Evolutionary conservation across 1,140 invertebrate genomes (phyloP).

Genomic region (Steinernema khuongi): DNA sequence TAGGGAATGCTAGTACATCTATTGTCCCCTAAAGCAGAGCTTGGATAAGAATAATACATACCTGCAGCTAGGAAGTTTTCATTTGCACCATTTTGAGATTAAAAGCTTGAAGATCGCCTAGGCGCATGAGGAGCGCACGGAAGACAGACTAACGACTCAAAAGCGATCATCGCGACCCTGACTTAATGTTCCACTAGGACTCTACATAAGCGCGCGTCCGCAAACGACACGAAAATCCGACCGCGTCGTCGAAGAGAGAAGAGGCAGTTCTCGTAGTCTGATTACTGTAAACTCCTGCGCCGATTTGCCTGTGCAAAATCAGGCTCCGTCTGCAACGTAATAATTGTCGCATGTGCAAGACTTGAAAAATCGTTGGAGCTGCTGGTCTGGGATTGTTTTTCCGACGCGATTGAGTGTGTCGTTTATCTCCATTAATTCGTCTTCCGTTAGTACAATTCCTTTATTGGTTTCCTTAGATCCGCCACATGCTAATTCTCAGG

Average conservation of each 20-base stretch:
- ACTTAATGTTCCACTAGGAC: neutral
- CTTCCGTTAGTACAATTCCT: too few relatives aligned
- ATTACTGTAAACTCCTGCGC: constrained; percentile 30
- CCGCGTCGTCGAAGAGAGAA: neutral
- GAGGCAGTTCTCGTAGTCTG: constrained; percentile 27
- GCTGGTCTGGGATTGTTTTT: too few relatives aligned
- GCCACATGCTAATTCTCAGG: too few relatives aligned
- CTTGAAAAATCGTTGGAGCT: too few relatives aligned
- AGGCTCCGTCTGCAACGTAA: too few relatives aligned
- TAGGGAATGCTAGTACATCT: too few relatives aligned
- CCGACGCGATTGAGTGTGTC: too few relatives aligned
- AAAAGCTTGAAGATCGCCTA: neutral
- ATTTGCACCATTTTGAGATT: neutral
- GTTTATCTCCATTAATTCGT: too few relatives aligned
- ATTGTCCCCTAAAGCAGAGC: too few relatives aligned
- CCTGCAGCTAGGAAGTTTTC: neutral
- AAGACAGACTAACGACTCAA: neutral
- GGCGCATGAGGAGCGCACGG: neutral
- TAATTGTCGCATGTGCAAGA: too few relatives aligned
- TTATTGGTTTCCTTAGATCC: too few relatives aligned
- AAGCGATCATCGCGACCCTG: neutral
- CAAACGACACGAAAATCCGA: constrained; percentile 7
- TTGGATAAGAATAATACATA: neutral
- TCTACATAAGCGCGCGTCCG: neutral
- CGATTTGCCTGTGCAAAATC: constrained; percentile 33